Evolutionary conservation across 53 echinoderm and acorn worm genomes (phyloP).

Genomic region (Astropecten irregularis): DNA sequence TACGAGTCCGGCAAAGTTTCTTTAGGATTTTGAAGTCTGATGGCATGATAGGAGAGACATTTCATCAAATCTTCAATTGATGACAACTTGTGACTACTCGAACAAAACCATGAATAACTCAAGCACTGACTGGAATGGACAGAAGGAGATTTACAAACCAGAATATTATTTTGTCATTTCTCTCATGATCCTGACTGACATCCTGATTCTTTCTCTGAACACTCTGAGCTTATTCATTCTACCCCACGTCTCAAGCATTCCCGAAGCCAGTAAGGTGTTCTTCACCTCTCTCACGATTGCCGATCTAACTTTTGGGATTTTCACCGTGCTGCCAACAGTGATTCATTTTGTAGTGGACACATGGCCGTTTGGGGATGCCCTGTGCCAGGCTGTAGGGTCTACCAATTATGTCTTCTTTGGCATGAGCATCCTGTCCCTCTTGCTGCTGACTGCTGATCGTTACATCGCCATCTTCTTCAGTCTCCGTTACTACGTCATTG

Average conservation of each 20-base stretch:
- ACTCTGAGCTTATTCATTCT: conserved; percentile 12
- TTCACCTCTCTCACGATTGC: conserved; percentile 33
- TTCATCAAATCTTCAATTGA: no score
- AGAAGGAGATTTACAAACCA: no score
- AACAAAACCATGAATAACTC: neutral
- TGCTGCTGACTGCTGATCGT: conserved; percentile 40
- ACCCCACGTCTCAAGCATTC: conserved; percentile 1
- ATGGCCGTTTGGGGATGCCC: neutral
- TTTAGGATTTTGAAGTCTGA: no score
- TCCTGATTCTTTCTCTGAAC: conserved; percentile 35
- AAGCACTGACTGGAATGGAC: neutral
- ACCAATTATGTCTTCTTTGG: neutral
- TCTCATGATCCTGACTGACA: neutral
- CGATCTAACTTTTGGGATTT: conserved; percentile 31
- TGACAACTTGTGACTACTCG: no score
- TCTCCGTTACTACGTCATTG: conserved; percentile 12
- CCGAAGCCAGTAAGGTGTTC: conserved; percentile 28
- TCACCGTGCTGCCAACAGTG: conserved; percentile 26
- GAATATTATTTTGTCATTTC: neutral
- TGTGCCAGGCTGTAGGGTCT: conserved; percentile 14
- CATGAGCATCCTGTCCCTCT: conserved; percentile 16
- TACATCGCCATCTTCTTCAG: conserved; percentile 45
- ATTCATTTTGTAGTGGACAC: neutral
- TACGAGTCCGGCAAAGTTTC: no score
- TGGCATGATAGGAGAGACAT: no score